phyloP scores from a whole-genome alignment of 2,888 invertebrate genomes.

The Ophion costatus region DNA sequence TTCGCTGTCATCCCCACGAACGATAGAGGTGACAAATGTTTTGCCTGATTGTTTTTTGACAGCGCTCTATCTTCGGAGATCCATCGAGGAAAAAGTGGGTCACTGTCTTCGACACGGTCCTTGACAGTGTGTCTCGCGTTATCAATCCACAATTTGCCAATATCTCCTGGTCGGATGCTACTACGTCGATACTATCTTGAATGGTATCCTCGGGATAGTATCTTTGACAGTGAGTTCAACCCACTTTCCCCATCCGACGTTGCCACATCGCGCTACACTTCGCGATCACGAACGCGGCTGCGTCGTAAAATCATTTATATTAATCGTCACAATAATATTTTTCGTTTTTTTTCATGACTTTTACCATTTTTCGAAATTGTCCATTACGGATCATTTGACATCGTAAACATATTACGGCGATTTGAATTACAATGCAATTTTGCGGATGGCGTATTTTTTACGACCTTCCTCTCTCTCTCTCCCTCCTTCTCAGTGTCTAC shows the following conservation, averaged over 20 bases:
- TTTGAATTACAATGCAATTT: background rate
- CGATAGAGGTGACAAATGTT: background rate
- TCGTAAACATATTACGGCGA: background rate
- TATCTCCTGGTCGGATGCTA: too few relatives aligned
- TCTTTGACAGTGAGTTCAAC: constrained; percentile 31
- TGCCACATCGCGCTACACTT: constrained; percentile 11
- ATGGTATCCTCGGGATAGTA: background rate
- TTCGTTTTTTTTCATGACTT: background rate
- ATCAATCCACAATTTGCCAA: background rate
- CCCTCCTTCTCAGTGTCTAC: background rate
- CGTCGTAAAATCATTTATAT: background rate
- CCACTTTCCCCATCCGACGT: constrained; percentile 33
- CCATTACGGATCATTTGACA: background rate
- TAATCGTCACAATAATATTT: background rate
- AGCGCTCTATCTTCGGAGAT: background rate
- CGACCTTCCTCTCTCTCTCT: background rate
- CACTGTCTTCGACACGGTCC: background rate
- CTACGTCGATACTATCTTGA: constrained; percentile 1
- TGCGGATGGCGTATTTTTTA: too few relatives aligned
- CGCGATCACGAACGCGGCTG: background rate
- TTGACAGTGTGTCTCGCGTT: background rate
- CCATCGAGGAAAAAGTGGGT: background rate
- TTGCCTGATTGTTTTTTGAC: background rate
- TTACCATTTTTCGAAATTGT: background rate
- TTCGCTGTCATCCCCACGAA: background rate